Evolutionary conservation across 2,888 invertebrate genomes (phyloP).

Genomic region (Mythimna ferrago): DNA sequence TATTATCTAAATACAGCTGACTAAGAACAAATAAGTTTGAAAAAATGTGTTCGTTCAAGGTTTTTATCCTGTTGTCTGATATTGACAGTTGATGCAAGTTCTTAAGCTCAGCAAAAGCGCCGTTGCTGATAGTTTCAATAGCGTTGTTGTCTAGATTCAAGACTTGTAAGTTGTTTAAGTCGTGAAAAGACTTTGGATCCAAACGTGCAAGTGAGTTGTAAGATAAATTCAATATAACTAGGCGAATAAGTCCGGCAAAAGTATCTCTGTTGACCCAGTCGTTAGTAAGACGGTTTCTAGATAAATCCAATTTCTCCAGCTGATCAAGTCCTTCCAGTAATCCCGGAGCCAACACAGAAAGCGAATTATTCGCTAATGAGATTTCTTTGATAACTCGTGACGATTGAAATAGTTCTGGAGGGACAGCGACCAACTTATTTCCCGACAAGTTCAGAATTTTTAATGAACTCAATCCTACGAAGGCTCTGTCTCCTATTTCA

Average conservation of each 20-base stretch:
- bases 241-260: slow-evolving; percentile 93
- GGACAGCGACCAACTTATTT: slow-evolving; percentile 94
- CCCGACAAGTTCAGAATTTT: slow-evolving; percentile 94
- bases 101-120: slow-evolving; percentile 93
- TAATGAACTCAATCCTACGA: slow-evolving; percentile 93
- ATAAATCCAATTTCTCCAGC: slow-evolving; percentile 93
- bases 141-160: slow-evolving; percentile 94
- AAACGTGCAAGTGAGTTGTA: slow-evolving; percentile 93
- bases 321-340: slow-evolving; percentile 94
- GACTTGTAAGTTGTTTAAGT: slow-evolving; percentile 94
- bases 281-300: slow-evolving; percentile 93
- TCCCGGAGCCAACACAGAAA: slow-evolving; percentile 94
- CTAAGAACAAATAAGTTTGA: slow-evolving; percentile 93
- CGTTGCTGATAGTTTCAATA: slow-evolving; percentile 93
- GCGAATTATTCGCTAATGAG: slow-evolving; percentile 95
- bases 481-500: slow-evolving; percentile 94
- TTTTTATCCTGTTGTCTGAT: slow-evolving; percentile 93
- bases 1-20: slow-evolving; percentile 94
- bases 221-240: slow-evolving; percentile 94
- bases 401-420: slow-evolving; percentile 94
- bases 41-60: slow-evolving; percentile 93
- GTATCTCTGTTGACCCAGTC: slow-evolving; percentile 95
- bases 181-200: slow-evolving; percentile 94
- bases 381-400: slow-evolving; percentile 93
- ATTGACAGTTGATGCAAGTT: slow-evolving; percentile 94